phyloP scores from a whole-genome alignment of 2,113 vertebrate species.

The Sylvietta virens region DNA sequence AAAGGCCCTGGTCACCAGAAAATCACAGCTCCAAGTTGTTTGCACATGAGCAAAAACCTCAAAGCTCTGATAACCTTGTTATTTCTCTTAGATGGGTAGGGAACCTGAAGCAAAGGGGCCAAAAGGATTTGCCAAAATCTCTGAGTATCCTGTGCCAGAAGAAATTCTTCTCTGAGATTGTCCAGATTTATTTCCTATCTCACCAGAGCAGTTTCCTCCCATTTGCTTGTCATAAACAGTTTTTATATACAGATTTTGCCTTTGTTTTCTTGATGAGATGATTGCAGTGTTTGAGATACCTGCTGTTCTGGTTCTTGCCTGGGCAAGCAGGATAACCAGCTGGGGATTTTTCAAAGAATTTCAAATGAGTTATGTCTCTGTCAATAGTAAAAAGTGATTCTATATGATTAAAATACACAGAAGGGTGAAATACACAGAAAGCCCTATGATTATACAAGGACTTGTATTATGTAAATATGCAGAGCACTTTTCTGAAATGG shows the following conservation, averaged over 20 bases:
- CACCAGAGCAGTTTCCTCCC: not conserved
- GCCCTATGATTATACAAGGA: not conserved
- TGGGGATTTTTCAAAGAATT: not conserved
- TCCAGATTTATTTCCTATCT: not conserved
- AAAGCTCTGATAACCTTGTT: not conserved
- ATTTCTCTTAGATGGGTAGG: not conserved
- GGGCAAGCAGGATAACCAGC: not conserved
- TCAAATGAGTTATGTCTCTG: not conserved
- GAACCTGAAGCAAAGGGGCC: not conserved
- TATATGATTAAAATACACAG: not conserved
- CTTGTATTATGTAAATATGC: not conserved
- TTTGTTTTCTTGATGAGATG: not conserved
- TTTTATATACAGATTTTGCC: not conserved
- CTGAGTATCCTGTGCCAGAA: not conserved
- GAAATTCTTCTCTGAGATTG: not conserved
- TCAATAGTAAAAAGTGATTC: not conserved
- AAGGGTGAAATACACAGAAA: not conserved
- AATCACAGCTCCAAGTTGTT: not conserved
- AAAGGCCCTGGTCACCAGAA: not conserved
- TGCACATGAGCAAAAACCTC: not conserved
- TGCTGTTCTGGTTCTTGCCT: not conserved
- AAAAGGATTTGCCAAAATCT: not conserved
- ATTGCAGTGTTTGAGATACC: not conserved
- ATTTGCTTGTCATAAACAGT: not conserved
- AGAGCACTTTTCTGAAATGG: not conserved